phyloP scores from a whole-genome alignment of 2,797 vertebrate species.

The Etheostoma perlongum region DNA sequence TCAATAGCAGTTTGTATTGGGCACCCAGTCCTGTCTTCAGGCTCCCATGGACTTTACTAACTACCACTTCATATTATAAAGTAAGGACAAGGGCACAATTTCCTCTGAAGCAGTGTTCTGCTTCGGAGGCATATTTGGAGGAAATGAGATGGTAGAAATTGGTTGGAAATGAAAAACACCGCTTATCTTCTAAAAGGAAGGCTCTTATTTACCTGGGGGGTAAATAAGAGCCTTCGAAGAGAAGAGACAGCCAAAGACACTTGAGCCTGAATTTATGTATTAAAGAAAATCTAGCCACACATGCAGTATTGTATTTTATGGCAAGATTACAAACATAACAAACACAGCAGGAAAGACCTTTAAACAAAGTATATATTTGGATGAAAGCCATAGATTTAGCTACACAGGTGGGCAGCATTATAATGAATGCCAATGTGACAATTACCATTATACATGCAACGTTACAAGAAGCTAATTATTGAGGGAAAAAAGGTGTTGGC shows the following conservation, averaged over 20 bases:
- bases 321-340: neutral
- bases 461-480: constrained; percentile 24
- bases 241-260: constrained; percentile 15
- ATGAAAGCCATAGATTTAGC: constrained; percentile 11
- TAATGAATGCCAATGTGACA: constrained; percentile 25
- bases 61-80: constrained; percentile 25
- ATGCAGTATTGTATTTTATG: neutral
- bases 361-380: neutral
- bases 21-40: constrained; percentile 37
- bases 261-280: constrained; percentile 6
- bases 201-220: constrained; percentile 20
- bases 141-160: constrained; percentile 39
- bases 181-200: neutral
- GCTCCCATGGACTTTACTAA: constrained; percentile 55
- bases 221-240: neutral
- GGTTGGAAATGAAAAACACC: constrained; percentile 24
- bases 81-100: constrained; percentile 17
- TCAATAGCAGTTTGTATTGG: constrained; percentile 65
- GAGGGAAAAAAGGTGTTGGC: neutral
- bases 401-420: constrained; percentile 3
- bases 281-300: constrained; percentile 10
- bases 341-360: constrained; percentile 9
- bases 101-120: constrained; percentile 4
- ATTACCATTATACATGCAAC: constrained; percentile 9
- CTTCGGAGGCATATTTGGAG: constrained; percentile 26